A percentile compares a stretch with the other conserved stretches of the same genome.
phyloP scores from a whole-genome alignment of 1,140 invertebrate species.

The Musca domestica region DNA sequence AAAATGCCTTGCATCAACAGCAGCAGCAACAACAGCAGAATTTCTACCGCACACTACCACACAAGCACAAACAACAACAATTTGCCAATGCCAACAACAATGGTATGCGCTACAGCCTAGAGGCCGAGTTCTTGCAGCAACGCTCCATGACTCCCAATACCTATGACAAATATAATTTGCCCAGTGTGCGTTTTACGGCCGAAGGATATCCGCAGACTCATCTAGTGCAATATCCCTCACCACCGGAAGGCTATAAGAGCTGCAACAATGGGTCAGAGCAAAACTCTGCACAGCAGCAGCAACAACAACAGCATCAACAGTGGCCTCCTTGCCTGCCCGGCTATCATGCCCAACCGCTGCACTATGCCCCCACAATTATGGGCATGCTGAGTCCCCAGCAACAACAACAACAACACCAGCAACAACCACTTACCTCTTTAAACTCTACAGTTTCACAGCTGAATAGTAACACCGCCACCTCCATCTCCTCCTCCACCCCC shows the following conservation, averaged over 20 bases:
- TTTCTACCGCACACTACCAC: constrained; percentile 70
- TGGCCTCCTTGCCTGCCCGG: constrained; percentile 57
- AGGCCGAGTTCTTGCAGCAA: constrained; percentile 66
- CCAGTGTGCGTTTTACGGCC: constrained; percentile 72
- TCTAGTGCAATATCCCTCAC: constrained; percentile 64
- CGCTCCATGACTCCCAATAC: constrained; percentile 51
- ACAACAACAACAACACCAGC: constrained; percentile 24
- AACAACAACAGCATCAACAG: constrained; percentile 53
- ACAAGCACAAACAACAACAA: constrained; percentile 61
- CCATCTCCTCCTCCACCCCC: constrained; percentile 2
- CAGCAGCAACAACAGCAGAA: constrained; percentile 54
- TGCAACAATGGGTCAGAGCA: constrained; percentile 38
- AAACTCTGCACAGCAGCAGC: constrained; percentile 33
- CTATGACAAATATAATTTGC: constrained; percentile 58
- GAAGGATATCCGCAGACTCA: constrained; percentile 70
- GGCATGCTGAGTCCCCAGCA: constrained; percentile 33
- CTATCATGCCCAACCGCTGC: constrained; percentile 48
- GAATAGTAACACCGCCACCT: constrained; percentile 2
- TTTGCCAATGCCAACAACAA: constrained; percentile 59
- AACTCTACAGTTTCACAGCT: constrained; percentile 24
- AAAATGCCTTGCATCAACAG: constrained; percentile 45
- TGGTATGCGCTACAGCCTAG: constrained; percentile 63
- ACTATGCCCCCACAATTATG: constrained; percentile 31
- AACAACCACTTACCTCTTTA: constrained; percentile 23
- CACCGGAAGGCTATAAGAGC: constrained; percentile 65